Conservation (phyloP, 1,140 invertebrate genomes). For the Pomacea maculata region DNA sequence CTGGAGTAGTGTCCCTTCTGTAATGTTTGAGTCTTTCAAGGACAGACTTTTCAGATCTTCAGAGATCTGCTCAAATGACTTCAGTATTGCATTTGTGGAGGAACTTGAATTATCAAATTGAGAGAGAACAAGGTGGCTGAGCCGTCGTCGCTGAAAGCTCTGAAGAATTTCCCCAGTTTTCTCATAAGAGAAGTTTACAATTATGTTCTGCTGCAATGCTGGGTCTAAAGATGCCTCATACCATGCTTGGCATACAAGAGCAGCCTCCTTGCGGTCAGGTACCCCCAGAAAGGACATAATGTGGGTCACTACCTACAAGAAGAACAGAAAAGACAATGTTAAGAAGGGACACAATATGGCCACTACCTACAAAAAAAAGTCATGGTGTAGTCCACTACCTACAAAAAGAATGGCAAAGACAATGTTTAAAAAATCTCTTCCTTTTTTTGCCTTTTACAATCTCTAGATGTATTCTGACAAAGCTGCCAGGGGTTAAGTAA, state of each 20-base stretch:
- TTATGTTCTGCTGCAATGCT: constrained; percentile 50
- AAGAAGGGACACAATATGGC: neutral
- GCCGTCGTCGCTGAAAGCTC: constrained; percentile 31
- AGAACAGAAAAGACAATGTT: constrained; percentile 19
- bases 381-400: neutral
- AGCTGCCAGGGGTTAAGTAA: no score
- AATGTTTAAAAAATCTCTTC: no score
- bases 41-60: constrained; percentile 50
- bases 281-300: constrained; percentile 58
- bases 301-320: constrained; percentile 57
- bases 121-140: constrained; percentile 49
- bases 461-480: no score
- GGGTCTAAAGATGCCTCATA: constrained; percentile 61
- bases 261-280: constrained; percentile 60
- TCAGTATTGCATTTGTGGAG: constrained; percentile 39
- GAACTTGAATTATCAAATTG: constrained; percentile 50
- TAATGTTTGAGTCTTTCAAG: constrained; percentile 54
- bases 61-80: constrained; percentile 47
- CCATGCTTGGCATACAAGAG: constrained; percentile 55
- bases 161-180: constrained; percentile 25
- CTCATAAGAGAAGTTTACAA: constrained; percentile 46
- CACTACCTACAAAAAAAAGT: neutral
- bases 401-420: neutral
- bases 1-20: constrained; percentile 51
- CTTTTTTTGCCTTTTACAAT: no score